Conservation (phyloP, 2,797 vertebrate genomes). For the Micropoecilia bifurca region DNA sequence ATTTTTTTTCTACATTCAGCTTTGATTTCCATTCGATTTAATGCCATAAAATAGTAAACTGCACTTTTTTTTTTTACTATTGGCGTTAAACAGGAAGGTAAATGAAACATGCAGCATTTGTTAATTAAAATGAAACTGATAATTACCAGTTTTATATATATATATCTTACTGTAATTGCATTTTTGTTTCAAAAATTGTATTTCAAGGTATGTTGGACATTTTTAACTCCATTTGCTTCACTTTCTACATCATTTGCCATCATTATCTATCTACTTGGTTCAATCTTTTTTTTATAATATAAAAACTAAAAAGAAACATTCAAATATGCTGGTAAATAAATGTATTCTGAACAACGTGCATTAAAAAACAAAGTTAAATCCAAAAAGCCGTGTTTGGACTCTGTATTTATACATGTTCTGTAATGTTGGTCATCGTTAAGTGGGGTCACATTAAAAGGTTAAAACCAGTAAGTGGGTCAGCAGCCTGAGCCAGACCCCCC, state of each 20-base stretch:
- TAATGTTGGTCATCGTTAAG: slow-evolving; percentile 45
- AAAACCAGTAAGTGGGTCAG: slow-evolving; percentile 68
- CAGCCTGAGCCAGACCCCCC: slow-evolving; percentile 39
- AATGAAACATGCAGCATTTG: background rate
- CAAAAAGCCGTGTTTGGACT: background rate
- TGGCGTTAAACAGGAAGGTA: background rate
- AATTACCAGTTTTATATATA: background rate
- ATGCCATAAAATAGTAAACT: background rate
- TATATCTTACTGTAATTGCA: background rate
- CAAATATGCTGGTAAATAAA: slow-evolving; percentile 7
- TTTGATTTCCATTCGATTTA: background rate
- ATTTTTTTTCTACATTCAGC: background rate
- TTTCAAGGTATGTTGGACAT: background rate
- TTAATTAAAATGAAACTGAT: background rate
- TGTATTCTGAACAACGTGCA: background rate
- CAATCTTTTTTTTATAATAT: background rate
- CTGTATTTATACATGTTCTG: slow-evolving; percentile 2
- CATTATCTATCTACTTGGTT: background rate
- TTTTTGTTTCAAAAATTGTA: background rate
- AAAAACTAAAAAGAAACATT: background rate
- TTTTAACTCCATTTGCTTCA: background rate
- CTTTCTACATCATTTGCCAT: background rate
- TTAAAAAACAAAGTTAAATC: slow-evolving; percentile 17
- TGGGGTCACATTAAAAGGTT: slow-evolving; percentile 54
- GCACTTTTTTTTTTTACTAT: background rate